Evolutionary conservation across 2,797 vertebrate genomes (phyloP).

Genomic region (Clarias laeviceps): DNA sequence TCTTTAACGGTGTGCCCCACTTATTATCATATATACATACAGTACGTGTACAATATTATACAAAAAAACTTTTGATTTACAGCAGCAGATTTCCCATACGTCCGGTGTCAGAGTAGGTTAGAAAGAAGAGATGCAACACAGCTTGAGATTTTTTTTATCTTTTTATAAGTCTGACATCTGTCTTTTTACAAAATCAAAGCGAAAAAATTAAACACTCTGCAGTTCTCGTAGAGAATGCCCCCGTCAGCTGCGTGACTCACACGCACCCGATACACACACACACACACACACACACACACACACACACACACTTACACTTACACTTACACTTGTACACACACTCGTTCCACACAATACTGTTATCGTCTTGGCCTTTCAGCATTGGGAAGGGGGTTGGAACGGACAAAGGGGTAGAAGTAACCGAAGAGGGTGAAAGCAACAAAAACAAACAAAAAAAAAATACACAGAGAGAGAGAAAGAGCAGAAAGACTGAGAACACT

Average conservation of each 20-base stretch:
- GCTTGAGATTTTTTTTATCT: constrained; percentile 63
- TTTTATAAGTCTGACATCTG: constrained; percentile 79
- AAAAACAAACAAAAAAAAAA: constrained; percentile 48
- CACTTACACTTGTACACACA: constrained; percentile 54
- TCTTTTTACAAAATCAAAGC: constrained; percentile 81
- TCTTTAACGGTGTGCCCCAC: background rate
- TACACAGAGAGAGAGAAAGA: constrained; percentile 46
- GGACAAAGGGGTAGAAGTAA: constrained; percentile 46
- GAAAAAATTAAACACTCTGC: constrained; percentile 72
- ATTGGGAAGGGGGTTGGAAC: constrained; percentile 56
- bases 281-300: constrained; percentile 53
- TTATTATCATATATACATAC: background rate
- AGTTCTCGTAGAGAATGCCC: constrained; percentile 77
- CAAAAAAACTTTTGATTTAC: background rate
- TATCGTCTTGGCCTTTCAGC: constrained; percentile 76
- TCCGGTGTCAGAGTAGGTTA: background rate
- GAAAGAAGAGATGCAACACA: constrained; percentile 41
- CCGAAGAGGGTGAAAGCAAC: constrained; percentile 40
- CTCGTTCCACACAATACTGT: constrained; percentile 80
- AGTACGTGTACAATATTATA: background rate
- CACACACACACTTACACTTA: constrained; percentile 57
- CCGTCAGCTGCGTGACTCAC: constrained; percentile 64
- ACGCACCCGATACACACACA: constrained; percentile 57
- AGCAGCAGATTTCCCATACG: background rate
- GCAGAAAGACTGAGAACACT: constrained; percentile 57